Conservation (phyloP, 2,888 invertebrate genomes). For the Scaeva pyrastri region DNA sequence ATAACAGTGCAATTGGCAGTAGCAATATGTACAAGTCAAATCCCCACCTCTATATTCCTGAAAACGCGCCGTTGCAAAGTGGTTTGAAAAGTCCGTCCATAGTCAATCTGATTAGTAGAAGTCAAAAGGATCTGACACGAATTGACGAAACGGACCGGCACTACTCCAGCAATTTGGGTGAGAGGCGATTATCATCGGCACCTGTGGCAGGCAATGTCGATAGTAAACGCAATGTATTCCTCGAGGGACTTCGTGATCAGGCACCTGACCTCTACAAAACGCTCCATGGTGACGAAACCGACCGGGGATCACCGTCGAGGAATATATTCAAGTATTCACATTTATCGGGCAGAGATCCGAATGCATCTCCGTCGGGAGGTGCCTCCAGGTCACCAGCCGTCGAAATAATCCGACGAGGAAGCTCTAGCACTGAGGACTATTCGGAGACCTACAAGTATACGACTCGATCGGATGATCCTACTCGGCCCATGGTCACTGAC, state of each 20-base stretch:
- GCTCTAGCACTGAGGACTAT: slow-evolving; percentile 89
- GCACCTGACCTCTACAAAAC: slow-evolving; percentile 90
- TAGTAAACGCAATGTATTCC: slow-evolving; percentile 87
- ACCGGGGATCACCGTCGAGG: slow-evolving; percentile 44
- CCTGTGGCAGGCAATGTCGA: slow-evolving; percentile 81
- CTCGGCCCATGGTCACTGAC: slow-evolving; percentile 88
- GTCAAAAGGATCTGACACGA: slow-evolving; percentile 91
- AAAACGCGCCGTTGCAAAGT: slow-evolving; percentile 80
- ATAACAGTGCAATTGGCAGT: slow-evolving; percentile 68
- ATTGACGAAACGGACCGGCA: slow-evolving; percentile 83
- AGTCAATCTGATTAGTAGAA: slow-evolving; percentile 93
- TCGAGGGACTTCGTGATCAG: slow-evolving; percentile 88
- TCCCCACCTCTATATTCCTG: slow-evolving; percentile 89
- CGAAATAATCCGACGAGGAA: slow-evolving; percentile 86
- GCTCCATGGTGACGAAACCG: slow-evolving; percentile 87
- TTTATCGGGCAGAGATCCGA: slow-evolving; percentile 70
- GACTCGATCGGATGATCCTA: slow-evolving; percentile 88
- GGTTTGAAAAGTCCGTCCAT: slow-evolving; percentile 92
- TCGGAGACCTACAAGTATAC: slow-evolving; percentile 90
- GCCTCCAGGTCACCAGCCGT: slow-evolving; percentile 83
- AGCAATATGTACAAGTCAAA: slow-evolving; percentile 89
- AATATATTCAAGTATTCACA: slow-evolving; percentile 67
- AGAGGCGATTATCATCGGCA: slow-evolving; percentile 70
- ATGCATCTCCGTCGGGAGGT: slow-evolving; percentile 78
- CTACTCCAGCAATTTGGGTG: slow-evolving; percentile 76